Percentiles rank a stretch among this genome's conserved stretches.
Evolutionary conservation across 2,797 vertebrate genomes (phyloP).

Genomic region (Takifugu ocellatus): DNA sequence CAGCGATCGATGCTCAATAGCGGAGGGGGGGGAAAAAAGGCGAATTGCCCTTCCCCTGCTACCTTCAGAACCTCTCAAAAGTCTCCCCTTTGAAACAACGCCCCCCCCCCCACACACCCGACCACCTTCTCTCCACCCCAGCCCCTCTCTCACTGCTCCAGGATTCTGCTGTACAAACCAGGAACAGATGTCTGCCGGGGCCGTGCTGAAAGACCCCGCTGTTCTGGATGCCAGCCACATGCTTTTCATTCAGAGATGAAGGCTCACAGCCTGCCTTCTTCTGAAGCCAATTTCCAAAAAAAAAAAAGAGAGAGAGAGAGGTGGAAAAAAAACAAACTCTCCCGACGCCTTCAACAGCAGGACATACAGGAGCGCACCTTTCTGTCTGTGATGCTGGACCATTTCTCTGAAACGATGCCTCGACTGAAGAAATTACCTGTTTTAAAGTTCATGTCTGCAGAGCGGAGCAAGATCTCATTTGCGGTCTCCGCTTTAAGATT

Average conservation of each 20-base stretch:
- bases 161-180: conserved; percentile 81
- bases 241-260: conserved; percentile 86
- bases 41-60: conserved; percentile 33
- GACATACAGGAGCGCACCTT: conserved; percentile 59
- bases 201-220: conserved; percentile 83
- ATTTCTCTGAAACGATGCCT: conserved; percentile 22
- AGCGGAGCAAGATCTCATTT: conserved; percentile 24
- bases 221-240: conserved; percentile 84
- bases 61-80: conserved; percentile 55
- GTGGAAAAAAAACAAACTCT: conserved; percentile 69
- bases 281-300: conserved; percentile 76
- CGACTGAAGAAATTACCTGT: conserved; percentile 12
- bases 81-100: conserved; percentile 45
- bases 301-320: conserved; percentile 14
- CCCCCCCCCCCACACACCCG: conserved; percentile 39
- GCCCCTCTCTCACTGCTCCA: conserved; percentile 57
- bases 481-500: conserved; percentile 46
- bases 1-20: conserved; percentile 33
- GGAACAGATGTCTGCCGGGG: conserved; percentile 81
- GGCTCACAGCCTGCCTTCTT: conserved; percentile 79
- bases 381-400: conserved; percentile 25
- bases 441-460: too few species aligned
- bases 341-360: conserved; percentile 70
- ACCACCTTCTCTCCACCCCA: conserved; percentile 21
- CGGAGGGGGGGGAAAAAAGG: conserved; percentile 45